phyloP scores from a whole-genome alignment of 2,888 invertebrate species.

The Ophioninae sp. region DNA sequence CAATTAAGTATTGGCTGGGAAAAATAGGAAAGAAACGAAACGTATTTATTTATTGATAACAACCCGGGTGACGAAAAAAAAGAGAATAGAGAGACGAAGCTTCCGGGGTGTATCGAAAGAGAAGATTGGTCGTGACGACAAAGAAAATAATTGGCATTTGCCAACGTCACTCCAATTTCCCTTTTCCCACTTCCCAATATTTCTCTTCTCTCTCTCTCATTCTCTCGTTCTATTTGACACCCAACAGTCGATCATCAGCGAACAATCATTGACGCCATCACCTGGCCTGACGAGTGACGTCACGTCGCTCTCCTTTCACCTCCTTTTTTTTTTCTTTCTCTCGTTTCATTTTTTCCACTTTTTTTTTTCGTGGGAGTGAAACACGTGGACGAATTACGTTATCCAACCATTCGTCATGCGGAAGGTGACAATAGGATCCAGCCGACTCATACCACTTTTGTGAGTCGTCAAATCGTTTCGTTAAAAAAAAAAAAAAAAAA shows the following conservation, averaged over 20 bases:
- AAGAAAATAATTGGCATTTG: slow-evolving; percentile 54
- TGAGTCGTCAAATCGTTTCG: neutral
- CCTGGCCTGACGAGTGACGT: slow-evolving; percentile 50
- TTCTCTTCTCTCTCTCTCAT: slow-evolving; percentile 7
- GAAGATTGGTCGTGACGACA: neutral
- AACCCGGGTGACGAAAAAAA: slow-evolving; percentile 6
- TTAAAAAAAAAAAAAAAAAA: slow-evolving; percentile 7
- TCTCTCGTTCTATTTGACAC: slow-evolving; percentile 42
- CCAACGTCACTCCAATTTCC: slow-evolving; percentile 64
- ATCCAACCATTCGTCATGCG: slow-evolving; percentile 77
- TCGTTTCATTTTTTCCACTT: slow-evolving; percentile 16
- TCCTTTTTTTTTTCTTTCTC: slow-evolving; percentile 17
- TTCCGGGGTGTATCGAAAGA: slow-evolving; percentile 27
- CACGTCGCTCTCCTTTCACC: slow-evolving; percentile 20
- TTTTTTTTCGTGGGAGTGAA: slow-evolving; percentile 62
- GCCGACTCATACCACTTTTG: slow-evolving; percentile 66
- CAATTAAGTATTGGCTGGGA: neutral
- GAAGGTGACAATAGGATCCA: slow-evolving; percentile 77
- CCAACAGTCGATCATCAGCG: slow-evolving; percentile 75
- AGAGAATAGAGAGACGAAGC: slow-evolving; percentile 1
- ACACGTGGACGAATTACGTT: slow-evolving; percentile 64
- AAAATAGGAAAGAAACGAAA: neutral
- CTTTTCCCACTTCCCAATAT: slow-evolving; percentile 29
- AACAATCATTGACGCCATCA: slow-evolving; percentile 71
- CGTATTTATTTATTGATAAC: slow-evolving; percentile 34